Base-by-base conservation (phyloP, 2,888 invertebrate species). In the Pharmacophagus antenor region DNA sequence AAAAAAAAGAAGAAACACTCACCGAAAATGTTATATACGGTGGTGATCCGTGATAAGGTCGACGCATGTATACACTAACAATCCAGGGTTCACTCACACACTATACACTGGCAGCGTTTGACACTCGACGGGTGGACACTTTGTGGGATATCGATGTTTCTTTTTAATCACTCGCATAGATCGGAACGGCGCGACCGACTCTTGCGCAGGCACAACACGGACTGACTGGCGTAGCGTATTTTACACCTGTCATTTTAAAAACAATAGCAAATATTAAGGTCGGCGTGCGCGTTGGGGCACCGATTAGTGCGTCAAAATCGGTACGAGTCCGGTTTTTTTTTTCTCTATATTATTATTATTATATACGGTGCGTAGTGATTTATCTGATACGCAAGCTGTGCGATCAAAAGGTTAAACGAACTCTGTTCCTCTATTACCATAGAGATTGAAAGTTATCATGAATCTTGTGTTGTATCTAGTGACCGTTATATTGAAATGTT, bases 211-310 rank as follows among this genome's bases (percentile, higher is more conserved):
- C 70, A 74, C 62, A 63, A 56, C 70, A 70, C 76, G 71, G 82
- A 88, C 88, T 88, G 87, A 77, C 78, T 72, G 71, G 72, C 69
- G 71, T 68, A 61, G 65, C 44, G 53, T 56, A 72, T 71, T 67
- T 73, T 77, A 73, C 86, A 86, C 87, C 86, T 87, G 86, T 82
- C 81, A 67, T 66, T 67, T 60, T 55, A 84, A 84, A 87, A 85
- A 86, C 85, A 85, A 88, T 87, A 85, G 85, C 82, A 81, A 85
- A 85, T 80, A 81, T 72, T 76, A 77, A 72, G 73, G 58, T 58
- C 70, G 50, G 21, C 56, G n/a, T 50, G 47, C 50, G 55, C 46
- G 23, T 23, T 48, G 46, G 31, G 55, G 54, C 59, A 15, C 23
- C 60, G 55, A 55, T 56, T 47, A 55, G 20, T 23, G 27, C 56